phyloP scores from a whole-genome alignment of 2,113 vertebrate species.

The Centropristis striata region DNA sequence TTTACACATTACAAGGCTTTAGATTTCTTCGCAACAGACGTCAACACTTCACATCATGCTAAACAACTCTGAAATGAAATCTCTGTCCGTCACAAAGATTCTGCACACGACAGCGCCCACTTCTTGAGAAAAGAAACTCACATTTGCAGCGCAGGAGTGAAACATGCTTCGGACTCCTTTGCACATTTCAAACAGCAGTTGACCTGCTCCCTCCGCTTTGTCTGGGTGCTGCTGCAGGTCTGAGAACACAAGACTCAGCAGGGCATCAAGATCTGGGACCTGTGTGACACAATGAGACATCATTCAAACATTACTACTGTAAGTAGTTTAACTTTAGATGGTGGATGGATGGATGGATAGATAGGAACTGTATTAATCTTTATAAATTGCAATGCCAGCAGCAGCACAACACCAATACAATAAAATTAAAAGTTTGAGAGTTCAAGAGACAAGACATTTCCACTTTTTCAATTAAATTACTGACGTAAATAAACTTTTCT shows the following conservation, averaged over 20 bases:
- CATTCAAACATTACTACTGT: neutral
- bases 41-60: neutral
- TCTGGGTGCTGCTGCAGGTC: conserved; percentile 89
- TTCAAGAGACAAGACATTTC: too few relatives aligned
- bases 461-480: too few relatives aligned
- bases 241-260: conserved; percentile 91
- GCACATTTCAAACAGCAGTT: conserved; percentile 96
- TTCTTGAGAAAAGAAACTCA: conserved; percentile 70
- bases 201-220: conserved; percentile 93
- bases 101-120: too few relatives aligned
- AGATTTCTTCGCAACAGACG: too few relatives aligned
- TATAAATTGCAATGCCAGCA: too few relatives aligned
- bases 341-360: too few relatives aligned
- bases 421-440: too few relatives aligned
- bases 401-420: too few relatives aligned
- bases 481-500: too few relatives aligned
- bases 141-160: conserved; percentile 91
- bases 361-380: too few relatives aligned
- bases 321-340: neutral
- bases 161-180: conserved; percentile 96
- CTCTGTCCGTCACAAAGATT: neutral
- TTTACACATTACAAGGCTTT: neutral
- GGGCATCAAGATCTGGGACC: conserved; percentile 90
- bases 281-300: conserved; percentile 45
- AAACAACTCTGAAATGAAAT: neutral